Evolutionary conservation across 2,797 vertebrate genomes (phyloP).

Genomic region (Betta splendens): DNA sequence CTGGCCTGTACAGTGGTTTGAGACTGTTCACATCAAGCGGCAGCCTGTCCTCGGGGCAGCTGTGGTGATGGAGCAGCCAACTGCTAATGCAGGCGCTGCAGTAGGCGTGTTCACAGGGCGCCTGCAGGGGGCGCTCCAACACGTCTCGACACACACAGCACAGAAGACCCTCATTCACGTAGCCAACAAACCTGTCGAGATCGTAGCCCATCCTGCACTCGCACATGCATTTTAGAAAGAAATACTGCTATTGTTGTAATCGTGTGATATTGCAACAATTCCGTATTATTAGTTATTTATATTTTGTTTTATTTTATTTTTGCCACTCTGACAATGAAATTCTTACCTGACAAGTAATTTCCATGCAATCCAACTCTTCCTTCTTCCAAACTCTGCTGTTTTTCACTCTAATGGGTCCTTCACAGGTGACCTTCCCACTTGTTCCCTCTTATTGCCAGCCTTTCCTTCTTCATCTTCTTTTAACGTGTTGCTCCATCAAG

Average conservation of each 20-base stretch:
- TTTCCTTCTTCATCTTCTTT: slow-evolving; percentile 36
- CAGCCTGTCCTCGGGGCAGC: slow-evolving; percentile 90
- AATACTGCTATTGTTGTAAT: not conserved
- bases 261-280: not conserved
- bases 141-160: slow-evolving; percentile 92
- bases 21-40: slow-evolving; percentile 82
- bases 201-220: slow-evolving; percentile 89
- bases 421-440: slow-evolving; percentile 18
- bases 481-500: slow-evolving; percentile 48
- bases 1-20: slow-evolving; percentile 87
- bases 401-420: slow-evolving; percentile 25
- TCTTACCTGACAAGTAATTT: slow-evolving; percentile 54
- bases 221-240: slow-evolving; percentile 21
- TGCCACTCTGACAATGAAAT: not conserved
- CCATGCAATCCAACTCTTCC: slow-evolving; percentile 38
- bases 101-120: slow-evolving; percentile 92
- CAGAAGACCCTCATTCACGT: slow-evolving; percentile 90
- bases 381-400: slow-evolving; percentile 22
- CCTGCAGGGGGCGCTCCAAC: slow-evolving; percentile 88
- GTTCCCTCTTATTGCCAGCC: slow-evolving; percentile 1
- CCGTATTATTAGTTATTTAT: not conserved
- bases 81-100: slow-evolving; percentile 88
- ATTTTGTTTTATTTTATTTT: not conserved
- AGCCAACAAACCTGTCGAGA: slow-evolving; percentile 90
- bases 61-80: slow-evolving; percentile 89